A percentile compares a stretch with the other conserved stretches of the same genome.
Conservation (phyloP, 2,888 invertebrate species). For the Phyto melanocephala region DNA sequence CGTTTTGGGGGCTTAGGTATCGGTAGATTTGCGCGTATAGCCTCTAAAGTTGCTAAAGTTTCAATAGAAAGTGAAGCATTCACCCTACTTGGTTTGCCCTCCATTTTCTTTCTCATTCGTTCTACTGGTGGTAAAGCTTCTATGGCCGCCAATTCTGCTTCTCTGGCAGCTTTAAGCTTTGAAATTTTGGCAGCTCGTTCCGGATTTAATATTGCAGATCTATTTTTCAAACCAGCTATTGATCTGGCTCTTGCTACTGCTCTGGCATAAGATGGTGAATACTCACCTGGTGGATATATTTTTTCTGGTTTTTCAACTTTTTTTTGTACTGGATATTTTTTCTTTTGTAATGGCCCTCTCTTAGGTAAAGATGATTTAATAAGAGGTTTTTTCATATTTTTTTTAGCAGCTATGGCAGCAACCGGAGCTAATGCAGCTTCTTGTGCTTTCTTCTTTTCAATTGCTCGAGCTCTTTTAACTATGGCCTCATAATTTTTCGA, state of each 20-base stretch:
- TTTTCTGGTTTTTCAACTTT: not conserved
- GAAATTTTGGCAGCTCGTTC: constrained; percentile 30
- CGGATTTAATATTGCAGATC: constrained; percentile 35
- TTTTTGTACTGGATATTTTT: not conserved
- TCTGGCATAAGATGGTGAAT: constrained; percentile 35
- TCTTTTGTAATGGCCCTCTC: not conserved
- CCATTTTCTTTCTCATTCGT: constrained; percentile 44
- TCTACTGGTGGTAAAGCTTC: constrained; percentile 43
- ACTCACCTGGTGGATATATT: constrained; percentile 43
- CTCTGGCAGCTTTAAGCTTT: constrained; percentile 21
- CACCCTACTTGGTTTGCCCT: not conserved
- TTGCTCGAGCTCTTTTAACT: constrained; percentile 37
- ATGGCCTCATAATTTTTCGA: constrained; percentile 43
- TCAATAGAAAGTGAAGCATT: constrained; percentile 42
- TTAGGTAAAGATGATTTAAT: constrained; percentile 24
- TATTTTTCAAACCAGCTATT: constrained; percentile 47
- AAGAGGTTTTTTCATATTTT: not conserved
- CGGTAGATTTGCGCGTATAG: constrained; percentile 37
- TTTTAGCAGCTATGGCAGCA: not conserved
- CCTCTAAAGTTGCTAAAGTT: constrained; percentile 28
- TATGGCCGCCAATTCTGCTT: constrained; percentile 50
- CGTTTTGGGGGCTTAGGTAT: not conserved
- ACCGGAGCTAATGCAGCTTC: not conserved
- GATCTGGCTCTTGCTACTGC: constrained; percentile 45
- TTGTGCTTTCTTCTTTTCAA: constrained; percentile 20